Percentiles rank a stretch among this genome's conserved stretches.
These are phyloP conservation scores for Macaria liturata DNA, from an alignment of 2,888 invertebrate genomes.

Conservation along the genomic window DNA sequence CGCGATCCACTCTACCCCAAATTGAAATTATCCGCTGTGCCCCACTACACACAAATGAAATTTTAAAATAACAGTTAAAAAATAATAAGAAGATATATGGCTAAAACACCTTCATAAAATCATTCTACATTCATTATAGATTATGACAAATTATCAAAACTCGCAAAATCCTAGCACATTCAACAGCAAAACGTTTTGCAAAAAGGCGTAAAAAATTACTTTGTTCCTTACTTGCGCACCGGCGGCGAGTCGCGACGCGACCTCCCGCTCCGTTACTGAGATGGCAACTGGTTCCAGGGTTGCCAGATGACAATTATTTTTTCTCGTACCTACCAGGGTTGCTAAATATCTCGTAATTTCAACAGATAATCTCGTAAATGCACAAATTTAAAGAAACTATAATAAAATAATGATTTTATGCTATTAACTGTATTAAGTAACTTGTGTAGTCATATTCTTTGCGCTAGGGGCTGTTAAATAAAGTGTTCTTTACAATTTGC, in stretches of 20 bases:
- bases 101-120: background rate
- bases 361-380: conserved; percentile 5
- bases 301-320: too few species aligned
- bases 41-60: background rate
- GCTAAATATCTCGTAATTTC: conserved; percentile 7
- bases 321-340: background rate
- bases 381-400: background rate
- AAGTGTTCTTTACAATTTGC: too few species aligned
- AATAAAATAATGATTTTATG: too few species aligned
- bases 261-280: background rate
- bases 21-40: background rate
- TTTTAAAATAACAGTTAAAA: background rate
- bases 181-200: background rate
- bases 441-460: conserved; percentile 5
- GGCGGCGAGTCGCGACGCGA: background rate
- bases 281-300: background rate
- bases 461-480: conserved; percentile 8
- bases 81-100: background rate
- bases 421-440: background rate
- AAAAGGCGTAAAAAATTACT: background rate
- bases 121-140: background rate
- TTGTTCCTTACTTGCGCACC: background rate
- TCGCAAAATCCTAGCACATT: background rate
- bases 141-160: background rate
- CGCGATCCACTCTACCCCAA: conserved; percentile 1